Conservation (phyloP, 2,888 invertebrate genomes). For the Lycocerus yunnanus region DNA sequence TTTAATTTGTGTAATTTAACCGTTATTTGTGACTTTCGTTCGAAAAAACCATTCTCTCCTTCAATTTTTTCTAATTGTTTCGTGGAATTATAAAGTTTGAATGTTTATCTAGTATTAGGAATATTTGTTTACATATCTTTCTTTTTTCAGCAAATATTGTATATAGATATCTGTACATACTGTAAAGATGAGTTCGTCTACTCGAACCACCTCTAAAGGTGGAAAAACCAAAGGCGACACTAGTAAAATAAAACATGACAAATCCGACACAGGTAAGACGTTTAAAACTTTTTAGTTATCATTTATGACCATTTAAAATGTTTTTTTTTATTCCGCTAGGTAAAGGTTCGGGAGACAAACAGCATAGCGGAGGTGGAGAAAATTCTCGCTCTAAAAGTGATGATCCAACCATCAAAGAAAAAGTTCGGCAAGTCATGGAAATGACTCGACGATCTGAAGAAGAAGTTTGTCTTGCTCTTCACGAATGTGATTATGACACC, state of each 20-base stretch:
- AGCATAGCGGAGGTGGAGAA: conserved; percentile 45
- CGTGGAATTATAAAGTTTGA: background rate
- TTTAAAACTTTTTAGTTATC: background rate
- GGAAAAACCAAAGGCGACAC: conserved; percentile 57
- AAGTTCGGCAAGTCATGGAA: conserved; percentile 85
- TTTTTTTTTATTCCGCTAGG: conserved; percentile 33
- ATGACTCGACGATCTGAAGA: conserved; percentile 89
- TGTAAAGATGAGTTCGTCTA: conserved; percentile 74
- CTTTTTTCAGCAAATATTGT: conserved; percentile 68
- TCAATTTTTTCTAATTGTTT: background rate
- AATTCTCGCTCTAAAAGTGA: conserved; percentile 54
- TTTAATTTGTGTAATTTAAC: background rate
- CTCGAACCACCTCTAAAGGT: conserved; percentile 70
- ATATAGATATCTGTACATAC: conserved; percentile 76
- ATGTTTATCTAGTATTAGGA: background rate
- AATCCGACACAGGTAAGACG: conserved; percentile 51
- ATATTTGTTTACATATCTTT: conserved; percentile 11
- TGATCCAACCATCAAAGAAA: conserved; percentile 65
- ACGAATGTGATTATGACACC: conserved; percentile 90
- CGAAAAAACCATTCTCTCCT: background rate
- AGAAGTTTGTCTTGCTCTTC: conserved; percentile 89
- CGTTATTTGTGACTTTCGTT: background rate
- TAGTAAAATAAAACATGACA: conserved; percentile 52
- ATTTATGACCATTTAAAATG: background rate
- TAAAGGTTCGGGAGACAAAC: conserved; percentile 49